Percentiles rank a stretch among this genome's conserved stretches.
Evolutionary conservation across 2,797 vertebrate species (phyloP).

Genomic region (Dallia pectoralis): DNA sequence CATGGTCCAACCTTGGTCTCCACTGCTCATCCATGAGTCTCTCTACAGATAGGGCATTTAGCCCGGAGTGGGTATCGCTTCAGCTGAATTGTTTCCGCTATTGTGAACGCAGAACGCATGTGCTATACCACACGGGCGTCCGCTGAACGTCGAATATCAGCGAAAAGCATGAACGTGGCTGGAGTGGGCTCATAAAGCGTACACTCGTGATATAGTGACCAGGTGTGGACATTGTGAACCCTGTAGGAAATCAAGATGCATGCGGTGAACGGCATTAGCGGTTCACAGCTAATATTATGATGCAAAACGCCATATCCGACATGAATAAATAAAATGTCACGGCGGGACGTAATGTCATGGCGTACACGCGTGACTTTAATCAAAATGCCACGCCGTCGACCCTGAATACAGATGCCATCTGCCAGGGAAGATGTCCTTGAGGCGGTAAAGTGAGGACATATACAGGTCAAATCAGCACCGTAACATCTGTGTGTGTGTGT

Average conservation of each 20-base stretch:
- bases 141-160: no score
- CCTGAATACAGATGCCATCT: constrained; percentile 58
- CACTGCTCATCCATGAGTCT: no score
- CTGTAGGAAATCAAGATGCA: constrained; percentile 39
- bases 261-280: constrained; percentile 38
- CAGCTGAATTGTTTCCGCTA: no score
- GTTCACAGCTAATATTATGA: constrained; percentile 55
- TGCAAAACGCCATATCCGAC: constrained; percentile 68
- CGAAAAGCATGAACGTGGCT: no score
- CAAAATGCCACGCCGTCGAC: constrained; percentile 68
- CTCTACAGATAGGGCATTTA: no score
- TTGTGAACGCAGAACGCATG: no score
- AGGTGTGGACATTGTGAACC: background rate
- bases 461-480: background rate
- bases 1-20: no score
- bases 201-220: no score
- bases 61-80: no score
- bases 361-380: constrained; percentile 64
- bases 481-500: background rate
- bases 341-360: constrained; percentile 70
- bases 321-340: constrained; percentile 75
- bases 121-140: no score
- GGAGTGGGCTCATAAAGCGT: no score
- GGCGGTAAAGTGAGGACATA: constrained; percentile 15
- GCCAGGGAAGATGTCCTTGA: constrained; percentile 13